Conservation (phyloP, 53 echinoderm and acorn worm species). For the Hippasteria phrygiana region DNA sequence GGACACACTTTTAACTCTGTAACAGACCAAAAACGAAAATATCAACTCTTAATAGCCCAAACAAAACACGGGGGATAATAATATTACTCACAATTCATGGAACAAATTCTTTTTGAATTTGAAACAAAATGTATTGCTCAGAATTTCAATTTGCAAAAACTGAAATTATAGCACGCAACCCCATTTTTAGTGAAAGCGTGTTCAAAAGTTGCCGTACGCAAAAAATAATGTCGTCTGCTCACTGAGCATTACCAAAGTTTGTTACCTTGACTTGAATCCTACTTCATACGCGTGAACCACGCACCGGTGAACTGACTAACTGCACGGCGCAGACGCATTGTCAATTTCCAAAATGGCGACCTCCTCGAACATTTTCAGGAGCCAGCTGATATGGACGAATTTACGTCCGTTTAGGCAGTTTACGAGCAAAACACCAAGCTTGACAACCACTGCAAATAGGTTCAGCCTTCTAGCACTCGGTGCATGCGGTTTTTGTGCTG, state of each 20-base stretch:
- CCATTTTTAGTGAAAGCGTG: too few species aligned
- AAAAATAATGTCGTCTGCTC: neutral
- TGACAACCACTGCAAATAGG: neutral
- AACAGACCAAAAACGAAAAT: too few species aligned
- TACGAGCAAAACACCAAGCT: neutral
- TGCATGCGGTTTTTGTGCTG: slow-evolving; percentile 47
- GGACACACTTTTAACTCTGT: too few species aligned
- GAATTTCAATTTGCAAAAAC: too few species aligned
- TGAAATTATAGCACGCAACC: too few species aligned
- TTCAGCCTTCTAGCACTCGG: slow-evolving; percentile 22
- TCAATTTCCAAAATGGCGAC: slow-evolving; percentile 57
- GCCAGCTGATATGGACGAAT: slow-evolving; percentile 44
- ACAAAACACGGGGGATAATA: too few species aligned
- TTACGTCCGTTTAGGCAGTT: slow-evolving; percentile 2
- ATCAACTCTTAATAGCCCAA: too few species aligned
- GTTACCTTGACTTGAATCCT: slow-evolving; percentile 20
- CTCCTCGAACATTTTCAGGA: slow-evolving; percentile 18
- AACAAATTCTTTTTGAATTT: too few species aligned
- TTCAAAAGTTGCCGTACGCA: too few species aligned
- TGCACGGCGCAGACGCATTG: slow-evolving; percentile 40
- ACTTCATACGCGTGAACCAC: neutral
- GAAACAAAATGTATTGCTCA: too few species aligned
- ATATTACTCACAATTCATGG: too few species aligned
- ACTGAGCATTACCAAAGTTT: too few species aligned
- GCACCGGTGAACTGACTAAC: slow-evolving; percentile 26